phyloP scores from a whole-genome alignment of 2,888 invertebrate genomes.

The Sinopyrophorus schimmeli region DNA sequence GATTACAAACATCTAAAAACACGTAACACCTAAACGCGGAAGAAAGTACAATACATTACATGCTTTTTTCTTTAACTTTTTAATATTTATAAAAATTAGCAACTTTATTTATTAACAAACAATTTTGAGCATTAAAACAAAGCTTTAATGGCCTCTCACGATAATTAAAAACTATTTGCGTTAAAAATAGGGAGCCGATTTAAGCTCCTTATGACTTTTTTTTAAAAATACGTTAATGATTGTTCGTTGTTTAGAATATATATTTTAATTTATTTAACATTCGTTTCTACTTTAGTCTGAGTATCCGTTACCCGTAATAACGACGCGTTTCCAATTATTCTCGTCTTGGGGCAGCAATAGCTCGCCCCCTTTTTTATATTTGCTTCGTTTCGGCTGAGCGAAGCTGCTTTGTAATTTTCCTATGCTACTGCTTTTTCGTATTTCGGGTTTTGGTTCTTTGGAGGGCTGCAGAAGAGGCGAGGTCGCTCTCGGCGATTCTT shows the following conservation, averaged over 20 bases:
- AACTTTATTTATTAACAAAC: conserved; percentile 16
- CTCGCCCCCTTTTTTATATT: conserved; percentile 46
- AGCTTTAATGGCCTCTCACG: conserved; percentile 3
- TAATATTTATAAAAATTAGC: conserved; percentile 26
- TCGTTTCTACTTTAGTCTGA: conserved; percentile 46
- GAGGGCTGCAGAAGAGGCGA: conserved; percentile 63
- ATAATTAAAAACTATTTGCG: background rate
- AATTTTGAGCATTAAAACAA: conserved; percentile 29
- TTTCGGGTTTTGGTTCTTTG: conserved; percentile 47
- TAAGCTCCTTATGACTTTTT: background rate
- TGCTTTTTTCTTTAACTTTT: conserved; percentile 16
- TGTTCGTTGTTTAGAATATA: conserved; percentile 53
- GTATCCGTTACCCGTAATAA: conserved; percentile 48
- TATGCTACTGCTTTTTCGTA: conserved; percentile 54
- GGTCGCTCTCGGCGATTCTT: conserved; percentile 66
- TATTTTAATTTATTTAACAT: conserved; percentile 16
- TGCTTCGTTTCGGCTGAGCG: conserved; percentile 40
- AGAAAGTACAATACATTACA: conserved; percentile 9
- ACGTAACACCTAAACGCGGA: conserved; percentile 16
- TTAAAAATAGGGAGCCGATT: background rate
- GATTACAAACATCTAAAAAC: background rate
- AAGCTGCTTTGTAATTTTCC: conserved; percentile 46
- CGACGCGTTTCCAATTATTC: conserved; percentile 45
- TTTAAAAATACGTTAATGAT: conserved; percentile 42
- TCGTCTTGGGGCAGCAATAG: conserved; percentile 44